These are phyloP conservation scores for Metellina segmentata DNA, from an alignment of 2,888 invertebrate species.

Conservation along the genomic window DNA sequence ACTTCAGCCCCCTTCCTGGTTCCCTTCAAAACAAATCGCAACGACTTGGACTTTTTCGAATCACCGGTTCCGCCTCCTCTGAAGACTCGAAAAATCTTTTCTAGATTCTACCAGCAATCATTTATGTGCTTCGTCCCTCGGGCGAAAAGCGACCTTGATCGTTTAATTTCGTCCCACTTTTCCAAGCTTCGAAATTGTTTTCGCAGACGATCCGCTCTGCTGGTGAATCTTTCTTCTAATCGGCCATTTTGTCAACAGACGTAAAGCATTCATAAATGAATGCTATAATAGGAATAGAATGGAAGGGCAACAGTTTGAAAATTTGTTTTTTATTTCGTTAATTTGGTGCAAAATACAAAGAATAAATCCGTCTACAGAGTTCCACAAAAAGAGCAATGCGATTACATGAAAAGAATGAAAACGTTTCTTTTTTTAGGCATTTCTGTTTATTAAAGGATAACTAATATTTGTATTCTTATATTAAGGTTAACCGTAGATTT, in stretches of 20 bases:
- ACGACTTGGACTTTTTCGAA: background rate
- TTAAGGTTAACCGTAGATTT: too few species aligned
- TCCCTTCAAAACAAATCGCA: background rate
- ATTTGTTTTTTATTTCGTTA: background rate
- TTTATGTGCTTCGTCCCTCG: conserved; percentile 6
- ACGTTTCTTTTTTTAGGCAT: background rate
- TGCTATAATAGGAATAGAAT: conserved; percentile 8
- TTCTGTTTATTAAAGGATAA: too few species aligned
- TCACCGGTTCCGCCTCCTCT: conserved; percentile 19
- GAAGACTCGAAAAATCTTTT: conserved; percentile 16
- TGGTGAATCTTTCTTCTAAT: conserved; percentile 42
- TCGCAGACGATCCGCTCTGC: conserved; percentile 46
- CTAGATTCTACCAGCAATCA: conserved; percentile 16
- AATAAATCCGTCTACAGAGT: background rate
- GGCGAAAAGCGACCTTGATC: conserved; percentile 67
- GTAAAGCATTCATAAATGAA: conserved; percentile 14
- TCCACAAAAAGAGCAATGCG: background rate
- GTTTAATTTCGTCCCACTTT: conserved; percentile 60
- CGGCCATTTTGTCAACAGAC: conserved; percentile 39
- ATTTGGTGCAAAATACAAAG: background rate
- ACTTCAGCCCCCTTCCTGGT: background rate
- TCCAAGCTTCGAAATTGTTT: conserved; percentile 51
- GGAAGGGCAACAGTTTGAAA: background rate
- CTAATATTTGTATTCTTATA: too few species aligned
- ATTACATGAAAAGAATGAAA: background rate